A percentile compares a stretch with the other conserved stretches of the same genome.
Conservation (phyloP, 2,797 vertebrate genomes). For the Loris lydekkerianus region DNA sequence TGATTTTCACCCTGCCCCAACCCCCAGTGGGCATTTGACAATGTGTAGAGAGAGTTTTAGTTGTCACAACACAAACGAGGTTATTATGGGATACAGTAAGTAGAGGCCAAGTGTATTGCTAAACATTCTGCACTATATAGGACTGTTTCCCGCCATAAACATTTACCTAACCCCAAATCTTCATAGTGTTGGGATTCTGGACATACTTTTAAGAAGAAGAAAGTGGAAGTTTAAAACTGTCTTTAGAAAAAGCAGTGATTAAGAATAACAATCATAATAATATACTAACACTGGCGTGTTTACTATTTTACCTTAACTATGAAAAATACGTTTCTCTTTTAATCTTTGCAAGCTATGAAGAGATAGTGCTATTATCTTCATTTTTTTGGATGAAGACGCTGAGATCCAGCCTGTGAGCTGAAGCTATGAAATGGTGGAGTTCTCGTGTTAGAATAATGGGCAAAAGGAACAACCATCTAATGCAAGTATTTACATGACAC, state of each 20-base stretch:
- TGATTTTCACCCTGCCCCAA: not conserved
- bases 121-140: not conserved
- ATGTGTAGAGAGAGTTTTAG: not conserved
- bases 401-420: not conserved
- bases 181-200: not conserved
- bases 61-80: not conserved
- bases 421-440: not conserved
- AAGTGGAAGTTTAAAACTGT: constrained; percentile 7
- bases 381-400: not conserved
- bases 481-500: not conserved
- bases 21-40: not conserved
- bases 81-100: not conserved
- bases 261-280: not conserved
- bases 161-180: not conserved
- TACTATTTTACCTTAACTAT: not conserved
- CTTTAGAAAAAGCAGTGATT: not conserved
- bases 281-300: not conserved
- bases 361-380: not conserved
- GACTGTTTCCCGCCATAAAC: not conserved
- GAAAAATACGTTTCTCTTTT: not conserved
- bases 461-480: not conserved
- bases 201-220: not conserved
- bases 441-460: not conserved
- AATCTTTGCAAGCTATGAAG: not conserved
- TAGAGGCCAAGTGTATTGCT: not conserved